Percentiles rank a stretch among this genome's conserved stretches.
phyloP scores from a whole-genome alignment of 2,113 vertebrate genomes.

The Equus przewalskii region DNA sequence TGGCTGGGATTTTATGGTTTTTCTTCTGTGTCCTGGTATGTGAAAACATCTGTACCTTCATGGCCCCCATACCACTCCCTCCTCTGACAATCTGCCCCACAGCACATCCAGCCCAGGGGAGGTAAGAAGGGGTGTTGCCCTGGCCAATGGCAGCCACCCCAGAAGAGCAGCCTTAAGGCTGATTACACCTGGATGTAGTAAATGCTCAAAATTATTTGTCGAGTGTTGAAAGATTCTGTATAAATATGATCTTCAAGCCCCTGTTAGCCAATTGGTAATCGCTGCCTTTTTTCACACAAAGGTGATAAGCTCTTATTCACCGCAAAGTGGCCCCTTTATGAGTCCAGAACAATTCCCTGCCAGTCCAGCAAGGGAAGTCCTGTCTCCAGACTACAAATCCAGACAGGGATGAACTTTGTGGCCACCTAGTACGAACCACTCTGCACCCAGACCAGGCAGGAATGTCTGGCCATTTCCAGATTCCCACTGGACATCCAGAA shows the following conservation, averaged over 20 bases:
- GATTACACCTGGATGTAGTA: neutral
- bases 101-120: neutral
- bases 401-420: neutral
- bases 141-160: neutral
- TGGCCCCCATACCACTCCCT: neutral
- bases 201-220: neutral
- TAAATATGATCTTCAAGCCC: neutral
- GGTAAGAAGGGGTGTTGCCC: neutral
- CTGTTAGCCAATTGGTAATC: neutral
- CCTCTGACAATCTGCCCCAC: neutral
- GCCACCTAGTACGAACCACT: neutral
- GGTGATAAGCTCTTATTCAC: neutral
- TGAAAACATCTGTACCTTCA: neutral
- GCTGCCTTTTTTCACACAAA: neutral
- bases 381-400: neutral
- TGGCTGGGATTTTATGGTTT: neutral
- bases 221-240: neutral
- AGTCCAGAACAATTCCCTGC: neutral
- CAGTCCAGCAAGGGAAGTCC: neutral
- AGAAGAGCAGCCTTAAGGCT: neutral
- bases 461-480: neutral
- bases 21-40: neutral
- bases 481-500: neutral
- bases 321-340: neutral
- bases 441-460: neutral